phyloP scores from a whole-genome alignment of 2,888 invertebrate species.

The Mimas tiliae region DNA sequence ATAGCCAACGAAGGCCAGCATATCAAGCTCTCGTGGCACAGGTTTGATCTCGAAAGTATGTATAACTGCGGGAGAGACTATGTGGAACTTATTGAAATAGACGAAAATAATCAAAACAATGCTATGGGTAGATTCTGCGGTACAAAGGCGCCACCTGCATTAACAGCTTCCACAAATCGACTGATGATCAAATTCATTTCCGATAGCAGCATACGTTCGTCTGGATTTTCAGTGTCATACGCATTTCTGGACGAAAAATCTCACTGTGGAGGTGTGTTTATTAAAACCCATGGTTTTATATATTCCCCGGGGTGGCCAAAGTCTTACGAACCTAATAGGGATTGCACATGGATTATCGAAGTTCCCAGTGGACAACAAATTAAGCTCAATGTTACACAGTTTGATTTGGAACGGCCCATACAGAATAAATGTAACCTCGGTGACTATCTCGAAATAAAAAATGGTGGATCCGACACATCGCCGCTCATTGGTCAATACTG shows the following conservation, averaged over 20 bases:
- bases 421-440: constrained; percentile 63
- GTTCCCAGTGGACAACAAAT: constrained; percentile 90
- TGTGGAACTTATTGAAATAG: constrained; percentile 87
- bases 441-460: constrained; percentile 85
- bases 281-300: constrained; percentile 87
- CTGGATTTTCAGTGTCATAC: constrained; percentile 91
- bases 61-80: constrained; percentile 87
- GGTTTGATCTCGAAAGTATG: constrained; percentile 87
- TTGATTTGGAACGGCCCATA: constrained; percentile 85
- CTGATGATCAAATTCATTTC: constrained; percentile 89
- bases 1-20: constrained; percentile 87
- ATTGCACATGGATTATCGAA: constrained; percentile 93
- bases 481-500: constrained; percentile 93
- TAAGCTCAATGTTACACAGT: constrained; percentile 83
- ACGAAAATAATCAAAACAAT: constrained; percentile 69
- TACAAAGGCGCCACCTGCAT: constrained; percentile 84
- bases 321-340: constrained; percentile 87
- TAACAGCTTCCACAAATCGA: constrained; percentile 88
- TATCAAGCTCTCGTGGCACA: constrained; percentile 90
- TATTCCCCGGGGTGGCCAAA: constrained; percentile 92
- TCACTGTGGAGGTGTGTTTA: constrained; percentile 90
- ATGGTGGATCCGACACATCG: constrained; percentile 89
- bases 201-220: constrained; percentile 70
- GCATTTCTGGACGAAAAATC: constrained; percentile 69
- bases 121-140: constrained; percentile 88